A percentile compares a stretch with the other conserved stretches of the same genome.
Evolutionary conservation across 1,140 invertebrate genomes (phyloP).

Genomic region (Acyrthosiphon pisum): DNA sequence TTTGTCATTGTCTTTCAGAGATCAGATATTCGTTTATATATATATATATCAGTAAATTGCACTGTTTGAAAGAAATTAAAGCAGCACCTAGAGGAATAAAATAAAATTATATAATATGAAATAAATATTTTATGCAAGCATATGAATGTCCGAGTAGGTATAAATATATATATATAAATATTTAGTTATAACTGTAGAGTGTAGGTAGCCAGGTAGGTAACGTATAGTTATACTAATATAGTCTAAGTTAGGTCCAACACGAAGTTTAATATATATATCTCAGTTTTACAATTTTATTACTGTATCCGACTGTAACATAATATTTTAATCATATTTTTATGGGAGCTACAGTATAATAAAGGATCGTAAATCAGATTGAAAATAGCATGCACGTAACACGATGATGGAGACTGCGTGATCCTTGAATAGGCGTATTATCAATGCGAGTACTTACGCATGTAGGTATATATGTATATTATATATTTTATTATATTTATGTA

Average conservation of each 20-base stretch:
- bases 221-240: background rate
- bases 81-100: background rate
- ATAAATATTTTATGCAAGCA: background rate
- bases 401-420: background rate
- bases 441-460: background rate
- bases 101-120: background rate
- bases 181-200: no score
- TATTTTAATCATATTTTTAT: slow-evolving; percentile 17
- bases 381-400: background rate
- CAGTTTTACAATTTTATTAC: background rate
- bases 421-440: background rate
- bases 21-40: background rate
- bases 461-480: background rate
- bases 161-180: no score
- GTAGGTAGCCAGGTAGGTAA: no score
- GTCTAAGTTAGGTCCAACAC: background rate
- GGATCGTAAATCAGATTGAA: slow-evolving; percentile 1
- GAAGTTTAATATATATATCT: background rate
- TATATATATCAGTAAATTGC: background rate
- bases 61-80: background rate
- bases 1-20: background rate
- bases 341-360: slow-evolving; percentile 9
- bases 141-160: background rate
- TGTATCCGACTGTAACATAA: background rate
- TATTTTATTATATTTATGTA: background rate